These are phyloP conservation scores for Papilio xuthus DNA, from an alignment of 1,140 invertebrate species.

Conservation along the genomic window DNA sequence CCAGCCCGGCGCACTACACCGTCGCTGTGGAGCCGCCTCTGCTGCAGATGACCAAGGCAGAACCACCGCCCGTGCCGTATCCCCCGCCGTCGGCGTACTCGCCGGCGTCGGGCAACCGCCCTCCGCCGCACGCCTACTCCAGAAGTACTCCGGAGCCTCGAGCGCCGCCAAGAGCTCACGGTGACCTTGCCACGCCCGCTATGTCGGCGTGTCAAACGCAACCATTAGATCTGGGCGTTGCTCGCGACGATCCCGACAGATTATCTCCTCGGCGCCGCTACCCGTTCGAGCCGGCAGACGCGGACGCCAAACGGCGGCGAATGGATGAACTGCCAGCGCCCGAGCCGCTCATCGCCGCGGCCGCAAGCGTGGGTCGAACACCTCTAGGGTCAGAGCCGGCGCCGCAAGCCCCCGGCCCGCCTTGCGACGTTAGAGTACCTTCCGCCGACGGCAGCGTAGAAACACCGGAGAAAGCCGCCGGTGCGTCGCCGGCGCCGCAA, in stretches of 20 bases:
- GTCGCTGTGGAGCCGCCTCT: conserved; percentile 81
- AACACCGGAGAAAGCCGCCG: conserved; percentile 82
- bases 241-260: conserved; percentile 77
- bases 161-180: conserved; percentile 78
- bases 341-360: conserved; percentile 85
- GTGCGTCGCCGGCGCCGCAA: conserved; percentile 73
- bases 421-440: conserved; percentile 77
- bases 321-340: conserved; percentile 71
- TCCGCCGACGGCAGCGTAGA: conserved; percentile 83
- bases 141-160: conserved; percentile 62
- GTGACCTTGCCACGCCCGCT: conserved; percentile 72
- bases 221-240: conserved; percentile 87
- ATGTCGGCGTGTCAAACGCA: conserved; percentile 84
- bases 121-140: conserved; percentile 78
- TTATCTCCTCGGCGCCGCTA: conserved; percentile 81
- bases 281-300: conserved; percentile 66
- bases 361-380: conserved; percentile 85
- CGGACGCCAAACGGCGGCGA: conserved; percentile 63
- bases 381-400: conserved; percentile 76
- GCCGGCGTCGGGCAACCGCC: conserved; percentile 83
- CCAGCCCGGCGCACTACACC: conserved; percentile 84
- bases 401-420: conserved; percentile 82
- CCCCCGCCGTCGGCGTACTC: conserved; percentile 80
- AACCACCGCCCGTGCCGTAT: conserved; percentile 85
- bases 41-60: conserved; percentile 86